Evolutionary conservation across 2,888 invertebrate genomes (phyloP).

Genomic region (Synergus laeviventris): DNA sequence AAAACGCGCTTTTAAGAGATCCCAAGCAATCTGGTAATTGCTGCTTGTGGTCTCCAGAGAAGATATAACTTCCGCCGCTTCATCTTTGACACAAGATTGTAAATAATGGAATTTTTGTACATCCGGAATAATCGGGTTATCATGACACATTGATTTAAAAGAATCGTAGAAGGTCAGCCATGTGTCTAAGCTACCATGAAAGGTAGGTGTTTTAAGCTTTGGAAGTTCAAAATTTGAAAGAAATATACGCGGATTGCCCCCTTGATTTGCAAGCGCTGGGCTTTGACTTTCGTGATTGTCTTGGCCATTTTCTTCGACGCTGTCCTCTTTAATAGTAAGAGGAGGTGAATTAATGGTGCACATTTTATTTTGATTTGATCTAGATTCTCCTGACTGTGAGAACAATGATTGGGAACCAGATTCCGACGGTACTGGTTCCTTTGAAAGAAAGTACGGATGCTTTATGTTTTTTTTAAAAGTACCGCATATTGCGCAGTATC

Average conservation of each 20-base stretch:
- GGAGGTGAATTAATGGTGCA: too few species aligned
- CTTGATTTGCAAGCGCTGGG: background rate
- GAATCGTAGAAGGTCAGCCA: background rate
- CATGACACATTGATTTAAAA: background rate
- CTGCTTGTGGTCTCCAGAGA: background rate
- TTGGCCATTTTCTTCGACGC: background rate
- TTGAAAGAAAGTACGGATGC: background rate
- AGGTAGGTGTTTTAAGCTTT: slow-evolving; percentile 5
- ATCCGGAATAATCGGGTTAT: background rate
- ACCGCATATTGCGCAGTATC: background rate
- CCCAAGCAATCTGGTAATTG: background rate
- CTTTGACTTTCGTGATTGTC: background rate
- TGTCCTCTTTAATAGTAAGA: background rate
- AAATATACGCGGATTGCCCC: background rate
- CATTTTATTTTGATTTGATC: too few species aligned
- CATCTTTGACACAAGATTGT: background rate
- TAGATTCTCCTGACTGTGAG: too few species aligned
- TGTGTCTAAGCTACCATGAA: background rate
- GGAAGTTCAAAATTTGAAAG: background rate
- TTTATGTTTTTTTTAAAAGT: slow-evolving; percentile 1
- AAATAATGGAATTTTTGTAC: slow-evolving; percentile 1
- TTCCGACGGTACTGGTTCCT: too few species aligned
- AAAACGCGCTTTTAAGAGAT: background rate
- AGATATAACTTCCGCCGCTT: slow-evolving; percentile 12
- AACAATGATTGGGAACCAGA: too few species aligned